Evolutionary conservation across 1,140 invertebrate species (phyloP).

Genomic region (Tetranychus urticae): DNA sequence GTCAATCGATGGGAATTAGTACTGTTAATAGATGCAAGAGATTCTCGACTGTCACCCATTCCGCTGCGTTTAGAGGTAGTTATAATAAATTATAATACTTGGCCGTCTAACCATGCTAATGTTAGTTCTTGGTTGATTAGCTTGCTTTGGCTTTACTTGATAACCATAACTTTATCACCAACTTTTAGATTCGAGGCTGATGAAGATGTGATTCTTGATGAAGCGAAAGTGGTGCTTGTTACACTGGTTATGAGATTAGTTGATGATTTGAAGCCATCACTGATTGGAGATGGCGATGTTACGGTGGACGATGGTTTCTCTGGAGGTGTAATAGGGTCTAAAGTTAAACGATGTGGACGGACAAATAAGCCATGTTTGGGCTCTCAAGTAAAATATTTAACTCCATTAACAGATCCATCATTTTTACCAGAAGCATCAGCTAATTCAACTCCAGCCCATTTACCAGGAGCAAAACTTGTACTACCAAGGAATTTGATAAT

Average conservation of each 20-base stretch:
- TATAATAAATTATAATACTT: no score
- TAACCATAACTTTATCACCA: constrained; percentile 47
- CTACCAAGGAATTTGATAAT: constrained; percentile 52
- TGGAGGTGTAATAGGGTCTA: constrained; percentile 51
- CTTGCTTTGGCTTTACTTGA: no score
- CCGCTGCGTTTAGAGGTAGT: constrained; percentile 27
- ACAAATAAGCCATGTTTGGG: constrained; percentile 50
- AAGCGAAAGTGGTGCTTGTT: neutral
- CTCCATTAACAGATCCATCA: constrained; percentile 69
- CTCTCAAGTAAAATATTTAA: constrained; percentile 65
- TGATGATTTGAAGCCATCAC: neutral
- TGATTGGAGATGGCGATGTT: neutral
- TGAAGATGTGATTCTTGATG: neutral
- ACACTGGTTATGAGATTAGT: no score
- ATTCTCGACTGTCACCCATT: constrained; percentile 37
- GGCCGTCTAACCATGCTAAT: constrained; percentile 17
- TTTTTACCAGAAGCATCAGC: constrained; percentile 75
- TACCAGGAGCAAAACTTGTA: constrained; percentile 60
- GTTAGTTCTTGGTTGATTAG: constrained; percentile 22
- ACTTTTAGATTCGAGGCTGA: constrained; percentile 34
- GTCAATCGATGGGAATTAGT: constrained; percentile 38
- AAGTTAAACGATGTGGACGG: constrained; percentile 52
- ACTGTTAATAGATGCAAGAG: constrained; percentile 52
- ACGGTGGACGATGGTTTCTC: neutral
- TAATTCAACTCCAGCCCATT: constrained; percentile 71